Evolutionary conservation across 2,888 invertebrate genomes (phyloP), one percentile per base, ranked within the genome.

Genomic region (Mesochorus sp.): DNA sequence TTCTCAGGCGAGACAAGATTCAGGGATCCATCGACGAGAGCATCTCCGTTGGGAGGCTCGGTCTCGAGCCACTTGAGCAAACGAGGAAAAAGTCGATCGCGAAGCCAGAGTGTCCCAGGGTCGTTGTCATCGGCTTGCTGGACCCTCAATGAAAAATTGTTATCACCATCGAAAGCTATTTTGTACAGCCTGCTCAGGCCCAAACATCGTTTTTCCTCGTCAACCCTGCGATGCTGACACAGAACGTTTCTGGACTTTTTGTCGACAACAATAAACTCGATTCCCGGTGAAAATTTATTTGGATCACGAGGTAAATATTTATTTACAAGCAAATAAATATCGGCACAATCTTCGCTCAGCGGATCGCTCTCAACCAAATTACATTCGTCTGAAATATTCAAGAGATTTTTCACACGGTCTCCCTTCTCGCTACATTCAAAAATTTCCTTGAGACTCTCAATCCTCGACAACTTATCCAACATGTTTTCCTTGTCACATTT

Each of bases 1-100:
- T 93, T 92, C 79, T 95, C 95, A 8, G 94, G 89, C 8, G 94
- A 91, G 1, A 98, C 92, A 39, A 96, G 92, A 71, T 92, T 91
- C 47, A 97, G 91, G 0, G 97, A 97, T 66, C 88, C 83, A 28
- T 80, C 74, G 3, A 85, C 64, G 24, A 85, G 70, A 19, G 37
- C 71, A 17, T 67, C 80, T 5, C 77, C 79, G 49, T 84, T 44
- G 81, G 86, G 88, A 81, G 88, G 68, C 75, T 89, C 82, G 86
- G 92, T 91, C 86, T 93, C 84, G 84, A 93, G 92, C 95, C 95
- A 95, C 86, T 94, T 94, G 0, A 93, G 81, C 75, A 95, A 88
- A 87, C 94, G 94, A 10, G 93, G 92, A 80, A 95, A 91, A 37
- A 95, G 90, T 81, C 91, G 92, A 26, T 92, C 91, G 44, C 89